Evolutionary conservation across 2,888 invertebrate species (phyloP).

Genomic region (Antheraea yamamai): DNA sequence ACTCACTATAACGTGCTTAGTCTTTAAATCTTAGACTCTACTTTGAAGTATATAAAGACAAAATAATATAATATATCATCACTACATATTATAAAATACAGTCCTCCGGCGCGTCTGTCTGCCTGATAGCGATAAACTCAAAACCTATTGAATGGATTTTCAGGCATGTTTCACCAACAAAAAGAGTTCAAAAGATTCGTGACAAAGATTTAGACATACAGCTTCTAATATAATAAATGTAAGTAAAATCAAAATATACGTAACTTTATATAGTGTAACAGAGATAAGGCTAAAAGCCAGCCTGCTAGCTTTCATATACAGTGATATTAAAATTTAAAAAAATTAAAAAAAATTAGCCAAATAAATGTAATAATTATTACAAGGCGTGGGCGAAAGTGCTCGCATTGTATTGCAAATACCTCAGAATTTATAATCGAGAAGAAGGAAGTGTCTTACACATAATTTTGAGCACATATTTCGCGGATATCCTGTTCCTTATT

Average conservation of each 20-base stretch:
- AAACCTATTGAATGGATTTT: no score
- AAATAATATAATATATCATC: not conserved
- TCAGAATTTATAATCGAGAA: not conserved
- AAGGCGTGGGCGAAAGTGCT: not conserved
- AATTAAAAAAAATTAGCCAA: no score
- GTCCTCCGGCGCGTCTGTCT: no score
- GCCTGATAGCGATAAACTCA: no score
- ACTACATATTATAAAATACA: no score
- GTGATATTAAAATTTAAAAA: no score
- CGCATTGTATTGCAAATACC: not conserved
- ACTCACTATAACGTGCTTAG: not conserved
- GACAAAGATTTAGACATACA: no score
- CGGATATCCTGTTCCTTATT: not conserved
- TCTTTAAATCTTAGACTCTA: not conserved
- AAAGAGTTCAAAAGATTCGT: no score
- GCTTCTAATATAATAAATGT: not conserved
- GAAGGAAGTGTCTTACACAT: not conserved
- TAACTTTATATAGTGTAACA: no score
- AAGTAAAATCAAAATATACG: no score
- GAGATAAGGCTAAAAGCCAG: not conserved
- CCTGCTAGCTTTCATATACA: not conserved
- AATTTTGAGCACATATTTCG: not conserved
- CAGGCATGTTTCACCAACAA: no score
- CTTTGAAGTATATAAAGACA: not conserved
- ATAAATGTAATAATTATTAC: not conserved